Evolutionary conservation across 2,113 vertebrate species (phyloP).

Genomic region (Pomatorhinus ruficollis): DNA sequence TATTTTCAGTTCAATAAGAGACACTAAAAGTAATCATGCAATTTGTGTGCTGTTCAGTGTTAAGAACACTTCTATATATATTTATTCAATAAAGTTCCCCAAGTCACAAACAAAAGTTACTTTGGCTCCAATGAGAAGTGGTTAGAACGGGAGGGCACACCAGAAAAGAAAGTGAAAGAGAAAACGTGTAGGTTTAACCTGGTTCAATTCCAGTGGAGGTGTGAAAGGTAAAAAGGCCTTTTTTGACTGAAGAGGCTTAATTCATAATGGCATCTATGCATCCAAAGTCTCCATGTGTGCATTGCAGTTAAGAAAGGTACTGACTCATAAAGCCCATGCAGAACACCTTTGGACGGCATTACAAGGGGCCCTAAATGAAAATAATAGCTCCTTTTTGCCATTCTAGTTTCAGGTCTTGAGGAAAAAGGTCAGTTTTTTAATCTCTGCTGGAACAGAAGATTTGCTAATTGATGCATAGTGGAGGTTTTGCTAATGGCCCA

Average conservation of each 20-base stretch:
- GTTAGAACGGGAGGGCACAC: conserved; percentile 25
- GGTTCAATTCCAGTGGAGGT: conserved; percentile 31
- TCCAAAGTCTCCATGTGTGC: background rate
- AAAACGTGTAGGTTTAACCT: background rate
- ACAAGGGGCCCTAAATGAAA: background rate
- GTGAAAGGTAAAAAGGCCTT: conserved; percentile 48
- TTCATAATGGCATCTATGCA: background rate
- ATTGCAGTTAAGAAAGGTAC: background rate
- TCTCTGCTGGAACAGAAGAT: background rate
- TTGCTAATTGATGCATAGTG: background rate
- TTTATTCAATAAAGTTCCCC: conserved; percentile 52
- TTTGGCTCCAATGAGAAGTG: background rate
- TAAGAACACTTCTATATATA: conserved; percentile 28
- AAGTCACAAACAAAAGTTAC: conserved; percentile 62
- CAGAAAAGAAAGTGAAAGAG: conserved; percentile 41
- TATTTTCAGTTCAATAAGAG: conserved; percentile 58
- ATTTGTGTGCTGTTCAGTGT: conserved; percentile 59
- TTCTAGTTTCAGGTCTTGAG: background rate
- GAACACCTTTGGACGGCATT: background rate
- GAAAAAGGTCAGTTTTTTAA: background rate
- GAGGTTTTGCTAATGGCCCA: background rate
- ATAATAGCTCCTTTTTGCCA: background rate
- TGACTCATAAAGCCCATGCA: background rate
- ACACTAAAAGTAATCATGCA: conserved; percentile 29
- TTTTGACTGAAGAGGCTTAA: background rate